A percentile compares a stretch with the other conserved stretches of the same genome.
phyloP scores from a whole-genome alignment of 1,140 invertebrate species.

The Rhizoglyphus robini region DNA sequence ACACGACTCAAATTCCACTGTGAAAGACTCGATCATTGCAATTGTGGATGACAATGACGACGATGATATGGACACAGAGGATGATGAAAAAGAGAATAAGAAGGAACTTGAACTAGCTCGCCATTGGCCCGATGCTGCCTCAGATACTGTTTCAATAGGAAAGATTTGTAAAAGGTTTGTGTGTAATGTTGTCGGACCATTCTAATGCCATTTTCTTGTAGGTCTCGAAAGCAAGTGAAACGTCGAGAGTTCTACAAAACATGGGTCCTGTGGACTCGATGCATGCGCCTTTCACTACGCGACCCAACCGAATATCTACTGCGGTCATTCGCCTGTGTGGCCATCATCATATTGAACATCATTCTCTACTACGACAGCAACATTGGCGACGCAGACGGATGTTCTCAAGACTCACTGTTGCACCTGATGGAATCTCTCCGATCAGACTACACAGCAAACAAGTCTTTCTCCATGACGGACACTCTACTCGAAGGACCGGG shows the following conservation, averaged over 20 bases:
- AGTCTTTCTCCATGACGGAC: background rate
- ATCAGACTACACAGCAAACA: background rate
- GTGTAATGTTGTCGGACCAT: background rate
- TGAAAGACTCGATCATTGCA: background rate
- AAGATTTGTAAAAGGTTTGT: conserved; percentile 12
- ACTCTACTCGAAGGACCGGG: background rate
- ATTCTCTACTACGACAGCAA: conserved; percentile 12
- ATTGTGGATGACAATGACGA: background rate
- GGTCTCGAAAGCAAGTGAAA: conserved; percentile 16
- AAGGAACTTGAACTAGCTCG: background rate
- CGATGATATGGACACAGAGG: background rate
- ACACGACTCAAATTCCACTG: background rate
- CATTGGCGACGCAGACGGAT: conserved; percentile 16
- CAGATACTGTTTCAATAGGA: conserved; percentile 6
- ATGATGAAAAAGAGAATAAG: background rate
- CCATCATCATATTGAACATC: conserved; percentile 5
- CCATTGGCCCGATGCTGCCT: background rate
- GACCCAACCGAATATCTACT: conserved; percentile 18
- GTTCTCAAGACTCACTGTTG: background rate
- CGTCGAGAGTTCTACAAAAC: conserved; percentile 17
- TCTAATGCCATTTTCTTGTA: background rate
- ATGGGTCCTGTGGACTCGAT: conserved; percentile 4
- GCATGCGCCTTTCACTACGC: background rate
- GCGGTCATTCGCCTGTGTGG: conserved; percentile 1
- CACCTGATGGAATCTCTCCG: background rate